These are phyloP conservation scores for Synanthedon tipuliformis DNA, from an alignment of 2,888 invertebrate genomes.

Conservation along the genomic window DNA sequence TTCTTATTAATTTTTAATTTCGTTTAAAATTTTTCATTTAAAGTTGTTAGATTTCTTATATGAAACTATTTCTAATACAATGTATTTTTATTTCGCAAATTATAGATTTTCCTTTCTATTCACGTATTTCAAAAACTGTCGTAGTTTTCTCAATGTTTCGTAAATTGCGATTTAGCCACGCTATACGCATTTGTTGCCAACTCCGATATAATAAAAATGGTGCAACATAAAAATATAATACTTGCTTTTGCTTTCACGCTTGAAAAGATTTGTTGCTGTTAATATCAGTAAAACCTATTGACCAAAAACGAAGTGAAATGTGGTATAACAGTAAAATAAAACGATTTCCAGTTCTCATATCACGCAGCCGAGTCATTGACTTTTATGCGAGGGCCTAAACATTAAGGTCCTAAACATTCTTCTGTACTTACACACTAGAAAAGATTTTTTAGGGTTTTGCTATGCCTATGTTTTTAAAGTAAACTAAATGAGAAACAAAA, in stretches of 20 bases:
- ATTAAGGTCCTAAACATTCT: constrained; percentile 17
- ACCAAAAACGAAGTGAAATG: constrained; percentile 28
- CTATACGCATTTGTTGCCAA: neutral
- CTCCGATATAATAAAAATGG: neutral
- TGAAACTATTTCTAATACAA: no score
- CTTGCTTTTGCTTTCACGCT: neutral
- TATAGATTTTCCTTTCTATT: no score
- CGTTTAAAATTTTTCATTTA: no score
- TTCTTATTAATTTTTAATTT: no score
- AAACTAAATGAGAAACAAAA: no score
- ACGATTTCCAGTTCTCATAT: constrained; percentile 42
- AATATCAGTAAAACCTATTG: constrained; percentile 15
- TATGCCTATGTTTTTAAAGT: no score
- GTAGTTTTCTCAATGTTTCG: no score
- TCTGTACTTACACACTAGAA: constrained; percentile 17
- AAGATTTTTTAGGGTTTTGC: neutral
- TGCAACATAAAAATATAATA: constrained; percentile 4
- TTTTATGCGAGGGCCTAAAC: constrained; percentile 44
- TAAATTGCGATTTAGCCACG: no score
- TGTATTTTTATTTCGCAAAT: no score
- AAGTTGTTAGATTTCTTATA: no score
- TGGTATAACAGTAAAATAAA: constrained; percentile 52
- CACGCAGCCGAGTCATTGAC: constrained; percentile 36
- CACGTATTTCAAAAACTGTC: no score
- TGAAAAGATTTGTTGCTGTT: constrained; percentile 5